These are phyloP conservation scores for Parotia lawesii DNA, from an alignment of 2,113 vertebrate species.

Conservation along the genomic window DNA sequence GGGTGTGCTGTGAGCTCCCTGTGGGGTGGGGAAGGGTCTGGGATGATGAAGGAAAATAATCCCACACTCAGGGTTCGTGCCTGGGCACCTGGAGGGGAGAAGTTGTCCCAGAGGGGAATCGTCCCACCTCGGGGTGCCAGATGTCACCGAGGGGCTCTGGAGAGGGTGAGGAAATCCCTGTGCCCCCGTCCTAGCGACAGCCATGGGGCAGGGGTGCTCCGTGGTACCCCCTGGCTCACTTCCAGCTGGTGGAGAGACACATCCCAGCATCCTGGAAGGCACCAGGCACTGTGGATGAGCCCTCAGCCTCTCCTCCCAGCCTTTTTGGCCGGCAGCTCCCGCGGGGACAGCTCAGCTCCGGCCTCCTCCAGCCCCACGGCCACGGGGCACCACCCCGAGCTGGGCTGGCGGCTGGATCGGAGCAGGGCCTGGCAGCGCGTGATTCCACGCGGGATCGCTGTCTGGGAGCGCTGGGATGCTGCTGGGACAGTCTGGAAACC, in stretches of 20 bases:
- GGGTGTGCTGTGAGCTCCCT: not conserved
- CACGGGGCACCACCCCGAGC: accelerated
- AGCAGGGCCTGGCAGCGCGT: not conserved
- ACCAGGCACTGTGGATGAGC: not conserved
- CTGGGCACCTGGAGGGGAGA: not conserved
- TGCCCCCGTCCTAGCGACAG: not conserved
- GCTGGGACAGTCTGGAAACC: not conserved
- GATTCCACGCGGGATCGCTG: not conserved
- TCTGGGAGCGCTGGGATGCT: not conserved
- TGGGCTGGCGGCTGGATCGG: not conserved
- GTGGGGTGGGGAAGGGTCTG: not conserved
- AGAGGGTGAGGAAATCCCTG: not conserved
- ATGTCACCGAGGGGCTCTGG: accelerated
- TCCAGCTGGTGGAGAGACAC: not conserved
- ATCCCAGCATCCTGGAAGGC: not conserved
- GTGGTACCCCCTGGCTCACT: accelerated
- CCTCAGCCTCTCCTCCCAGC: not conserved
- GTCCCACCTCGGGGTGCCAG: not conserved
- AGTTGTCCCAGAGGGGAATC: not conserved
- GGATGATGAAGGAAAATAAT: not conserved
- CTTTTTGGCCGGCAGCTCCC: not conserved
- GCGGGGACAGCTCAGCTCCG: not conserved
- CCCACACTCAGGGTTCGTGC: not conserved
- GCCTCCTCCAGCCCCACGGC: accelerated
- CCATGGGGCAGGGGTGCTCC: not conserved